Evolutionary conservation across 2,797 vertebrate species (phyloP).

Genomic region (Siniperca undulata): DNA sequence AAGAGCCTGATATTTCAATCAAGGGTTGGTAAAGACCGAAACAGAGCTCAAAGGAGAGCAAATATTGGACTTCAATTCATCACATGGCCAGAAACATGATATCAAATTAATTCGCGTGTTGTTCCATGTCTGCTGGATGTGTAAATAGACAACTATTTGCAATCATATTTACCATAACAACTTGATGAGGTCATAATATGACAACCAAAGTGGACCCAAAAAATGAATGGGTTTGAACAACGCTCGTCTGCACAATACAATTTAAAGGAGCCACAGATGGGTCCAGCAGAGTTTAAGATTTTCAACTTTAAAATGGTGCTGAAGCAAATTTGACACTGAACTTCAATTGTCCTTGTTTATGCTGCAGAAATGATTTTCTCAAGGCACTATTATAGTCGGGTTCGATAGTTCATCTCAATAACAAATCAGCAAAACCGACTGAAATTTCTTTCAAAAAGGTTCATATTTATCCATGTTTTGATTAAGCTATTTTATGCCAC

Average conservation of each 20-base stretch:
- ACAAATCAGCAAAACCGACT: slow-evolving; percentile 40
- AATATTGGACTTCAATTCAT: background rate
- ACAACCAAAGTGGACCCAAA: background rate
- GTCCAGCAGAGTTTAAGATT: background rate
- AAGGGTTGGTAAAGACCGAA: background rate
- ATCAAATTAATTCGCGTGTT: background rate
- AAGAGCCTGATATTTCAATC: background rate
- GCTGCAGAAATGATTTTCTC: slow-evolving; percentile 1
- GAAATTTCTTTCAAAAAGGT: slow-evolving; percentile 27
- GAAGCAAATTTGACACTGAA: background rate
- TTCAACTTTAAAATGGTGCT: slow-evolving; percentile 6
- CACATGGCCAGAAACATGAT: background rate
- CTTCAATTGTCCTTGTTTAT: background rate
- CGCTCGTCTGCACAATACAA: background rate
- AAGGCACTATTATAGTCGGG: background rate
- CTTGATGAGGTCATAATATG: background rate
- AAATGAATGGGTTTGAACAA: background rate
- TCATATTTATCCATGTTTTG: slow-evolving; percentile 54
- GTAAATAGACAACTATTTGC: background rate
- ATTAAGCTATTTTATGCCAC: slow-evolving; percentile 57
- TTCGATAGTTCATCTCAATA: slow-evolving; percentile 25
- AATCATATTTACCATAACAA: background rate
- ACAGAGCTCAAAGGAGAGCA: background rate
- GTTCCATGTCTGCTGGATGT: background rate
- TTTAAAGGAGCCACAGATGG: background rate